These are phyloP conservation scores for Myxocyprinus asiaticus DNA, from an alignment of 2,113 vertebrate species.

Conservation along the genomic window DNA sequence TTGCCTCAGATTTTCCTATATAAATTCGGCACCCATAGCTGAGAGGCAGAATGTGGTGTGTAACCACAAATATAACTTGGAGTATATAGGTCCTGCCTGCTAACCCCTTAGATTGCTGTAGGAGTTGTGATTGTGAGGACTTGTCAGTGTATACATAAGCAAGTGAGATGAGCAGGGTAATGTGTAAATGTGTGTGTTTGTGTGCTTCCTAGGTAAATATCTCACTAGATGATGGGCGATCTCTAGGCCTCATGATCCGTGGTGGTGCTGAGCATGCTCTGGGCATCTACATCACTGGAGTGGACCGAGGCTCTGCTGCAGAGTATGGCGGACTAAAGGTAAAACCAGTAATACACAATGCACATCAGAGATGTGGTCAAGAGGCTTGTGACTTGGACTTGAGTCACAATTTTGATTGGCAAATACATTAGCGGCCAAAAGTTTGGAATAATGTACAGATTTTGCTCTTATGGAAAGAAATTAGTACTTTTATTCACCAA, in stretches of 20 bases:
- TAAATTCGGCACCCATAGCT: neutral
- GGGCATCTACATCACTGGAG: constrained; percentile 92
- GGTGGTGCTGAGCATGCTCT: constrained; percentile 91
- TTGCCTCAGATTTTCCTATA: too few relatives aligned
- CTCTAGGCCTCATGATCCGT: constrained; percentile 91
- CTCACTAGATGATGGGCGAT: constrained; percentile 86
- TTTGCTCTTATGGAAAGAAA: too few relatives aligned
- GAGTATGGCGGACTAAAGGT: constrained; percentile 90
- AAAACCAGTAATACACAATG: constrained; percentile 28
- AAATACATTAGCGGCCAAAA: too few relatives aligned
- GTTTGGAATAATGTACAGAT: too few relatives aligned
- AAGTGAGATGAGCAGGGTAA: constrained; percentile 7
- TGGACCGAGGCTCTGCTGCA: constrained; percentile 89
- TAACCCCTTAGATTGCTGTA: neutral
- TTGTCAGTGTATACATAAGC: neutral
- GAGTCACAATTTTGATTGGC: too few relatives aligned
- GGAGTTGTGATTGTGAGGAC: neutral
- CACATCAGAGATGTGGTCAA: neutral
- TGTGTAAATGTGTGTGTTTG: neutral
- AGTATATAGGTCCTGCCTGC: neutral
- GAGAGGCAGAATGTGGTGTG: neutral
- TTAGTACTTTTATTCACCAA: too few relatives aligned
- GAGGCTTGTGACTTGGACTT: too few relatives aligned
- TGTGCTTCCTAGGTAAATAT: constrained; percentile 81
- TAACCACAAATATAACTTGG: neutral